Percentiles rank a stretch among this genome's conserved stretches.
phyloP scores from a whole-genome alignment of 2,797 vertebrate species.

The Hypotaenidia philippensis region DNA sequence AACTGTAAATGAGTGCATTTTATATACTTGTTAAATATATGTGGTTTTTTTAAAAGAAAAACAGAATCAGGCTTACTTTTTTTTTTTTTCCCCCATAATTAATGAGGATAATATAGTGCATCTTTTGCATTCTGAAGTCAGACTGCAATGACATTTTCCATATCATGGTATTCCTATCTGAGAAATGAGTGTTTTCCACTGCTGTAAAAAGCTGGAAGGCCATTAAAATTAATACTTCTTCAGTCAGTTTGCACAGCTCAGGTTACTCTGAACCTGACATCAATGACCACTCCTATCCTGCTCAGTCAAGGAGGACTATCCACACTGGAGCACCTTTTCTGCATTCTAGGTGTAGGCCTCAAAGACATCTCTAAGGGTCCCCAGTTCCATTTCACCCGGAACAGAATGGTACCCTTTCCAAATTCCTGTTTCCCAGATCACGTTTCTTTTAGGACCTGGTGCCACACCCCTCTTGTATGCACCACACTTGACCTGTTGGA shows the following conservation, averaged over 20 bases:
- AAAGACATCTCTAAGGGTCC: not conserved
- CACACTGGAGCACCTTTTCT: not conserved
- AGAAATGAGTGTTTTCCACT: not conserved
- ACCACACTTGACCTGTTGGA: rapidly evolving
- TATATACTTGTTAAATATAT: not conserved
- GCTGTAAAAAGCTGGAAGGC: not conserved
- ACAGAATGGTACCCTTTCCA: not conserved
- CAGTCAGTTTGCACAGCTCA: not conserved
- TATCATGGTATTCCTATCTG: not conserved
- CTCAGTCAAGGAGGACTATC: not conserved
- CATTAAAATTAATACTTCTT: not conserved
- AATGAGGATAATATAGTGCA: not conserved
- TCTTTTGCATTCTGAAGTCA: not conserved
- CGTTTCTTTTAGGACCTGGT: not conserved
- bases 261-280: not conserved
- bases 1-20: not conserved
- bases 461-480: not conserved
- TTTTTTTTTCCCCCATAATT: not conserved
- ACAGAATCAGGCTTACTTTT: not conserved
- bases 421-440: not conserved
- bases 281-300: not conserved
- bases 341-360: not conserved
- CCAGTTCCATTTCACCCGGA: not conserved
- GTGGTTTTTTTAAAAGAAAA: not conserved
- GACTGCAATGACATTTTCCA: not conserved